phyloP scores from a whole-genome alignment of 2,797 vertebrate species.

The Anisognathus igniventris region DNA sequence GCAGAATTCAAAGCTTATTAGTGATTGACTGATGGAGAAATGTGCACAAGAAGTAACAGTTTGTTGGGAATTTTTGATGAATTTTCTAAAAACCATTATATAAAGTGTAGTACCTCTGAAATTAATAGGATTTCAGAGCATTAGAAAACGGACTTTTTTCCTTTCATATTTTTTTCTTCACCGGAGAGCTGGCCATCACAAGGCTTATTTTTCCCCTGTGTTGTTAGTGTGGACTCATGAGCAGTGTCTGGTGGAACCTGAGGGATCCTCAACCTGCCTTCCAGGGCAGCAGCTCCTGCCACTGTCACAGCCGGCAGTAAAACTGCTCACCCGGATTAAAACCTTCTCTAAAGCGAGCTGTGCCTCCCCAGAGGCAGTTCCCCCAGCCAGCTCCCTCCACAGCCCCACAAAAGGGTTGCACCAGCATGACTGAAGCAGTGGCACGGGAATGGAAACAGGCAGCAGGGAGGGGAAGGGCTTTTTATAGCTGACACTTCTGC shows the following conservation, averaged over 20 bases:
- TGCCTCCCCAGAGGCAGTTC: neutral
- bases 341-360: neutral
- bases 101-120: neutral
- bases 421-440: neutral
- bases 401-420: neutral
- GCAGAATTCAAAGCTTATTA: neutral
- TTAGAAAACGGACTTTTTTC: neutral
- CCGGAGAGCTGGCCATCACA: neutral
- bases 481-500: constrained; percentile 61
- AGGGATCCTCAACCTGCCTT: neutral
- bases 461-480: constrained; percentile 30
- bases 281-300: neutral
- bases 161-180: neutral
- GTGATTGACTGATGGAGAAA: neutral
- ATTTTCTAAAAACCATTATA: neutral
- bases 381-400: neutral
- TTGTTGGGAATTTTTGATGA: neutral
- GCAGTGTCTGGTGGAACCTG: neutral
- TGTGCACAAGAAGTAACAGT: neutral
- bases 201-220: neutral
- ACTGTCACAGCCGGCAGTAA: neutral
- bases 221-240: neutral
- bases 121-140: neutral
- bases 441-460: constrained; percentile 25
- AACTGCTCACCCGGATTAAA: neutral